Conservation (phyloP, 2,113 vertebrate genomes). For the Petroica traversi region DNA sequence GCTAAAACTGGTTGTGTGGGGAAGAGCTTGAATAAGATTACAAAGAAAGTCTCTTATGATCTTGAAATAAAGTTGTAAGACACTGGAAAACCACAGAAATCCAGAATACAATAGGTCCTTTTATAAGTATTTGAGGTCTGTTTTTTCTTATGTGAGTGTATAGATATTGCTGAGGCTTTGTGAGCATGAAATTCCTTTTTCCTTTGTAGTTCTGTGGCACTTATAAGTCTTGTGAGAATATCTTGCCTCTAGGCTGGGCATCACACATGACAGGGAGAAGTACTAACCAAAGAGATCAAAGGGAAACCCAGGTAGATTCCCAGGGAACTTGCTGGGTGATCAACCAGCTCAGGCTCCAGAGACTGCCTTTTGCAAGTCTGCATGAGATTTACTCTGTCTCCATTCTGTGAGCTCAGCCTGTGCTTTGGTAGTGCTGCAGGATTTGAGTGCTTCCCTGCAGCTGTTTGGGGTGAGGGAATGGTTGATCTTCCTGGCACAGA, state of each 20-base stretch:
- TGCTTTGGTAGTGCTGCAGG: neutral
- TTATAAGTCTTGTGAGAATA: neutral
- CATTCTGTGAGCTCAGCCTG: neutral
- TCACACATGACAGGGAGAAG: neutral
- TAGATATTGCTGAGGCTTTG: neutral
- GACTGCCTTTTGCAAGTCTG: neutral
- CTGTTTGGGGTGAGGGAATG: neutral
- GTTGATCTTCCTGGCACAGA: neutral
- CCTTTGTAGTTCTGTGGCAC: neutral
- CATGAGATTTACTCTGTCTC: neutral
- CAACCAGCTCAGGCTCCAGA: neutral
- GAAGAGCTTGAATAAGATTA: neutral
- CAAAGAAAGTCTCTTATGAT: neutral
- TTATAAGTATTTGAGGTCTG: neutral
- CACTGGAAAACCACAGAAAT: neutral
- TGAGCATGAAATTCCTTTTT: neutral
- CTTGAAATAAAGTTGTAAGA: neutral
- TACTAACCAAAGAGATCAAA: neutral
- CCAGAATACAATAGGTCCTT: neutral
- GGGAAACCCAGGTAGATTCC: neutral
- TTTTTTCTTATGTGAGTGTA: neutral
- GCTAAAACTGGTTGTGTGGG: neutral
- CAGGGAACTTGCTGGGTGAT: neutral
- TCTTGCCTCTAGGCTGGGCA: neutral
- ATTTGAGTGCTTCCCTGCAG: neutral